These are phyloP conservation scores for Chloroceryle amazona DNA, from an alignment of 2,797 vertebrate species.

Conservation along the genomic window DNA sequence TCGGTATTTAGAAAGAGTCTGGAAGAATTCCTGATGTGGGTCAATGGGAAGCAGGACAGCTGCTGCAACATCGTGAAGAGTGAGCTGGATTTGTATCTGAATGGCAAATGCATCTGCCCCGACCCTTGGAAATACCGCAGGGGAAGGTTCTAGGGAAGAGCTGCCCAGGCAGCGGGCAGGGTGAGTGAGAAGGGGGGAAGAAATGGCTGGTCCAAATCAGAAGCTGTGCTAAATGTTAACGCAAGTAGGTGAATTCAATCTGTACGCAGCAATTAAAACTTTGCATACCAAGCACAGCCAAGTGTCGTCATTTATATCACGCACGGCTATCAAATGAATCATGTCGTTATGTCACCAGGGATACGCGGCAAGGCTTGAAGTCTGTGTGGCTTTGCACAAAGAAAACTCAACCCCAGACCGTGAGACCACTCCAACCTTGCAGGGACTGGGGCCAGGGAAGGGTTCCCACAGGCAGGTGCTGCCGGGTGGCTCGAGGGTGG, in stretches of 20 bases:
- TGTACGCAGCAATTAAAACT: neutral
- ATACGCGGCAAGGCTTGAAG: rapidly evolving
- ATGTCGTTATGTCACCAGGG: rapidly evolving
- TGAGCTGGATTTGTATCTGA: rapidly evolving
- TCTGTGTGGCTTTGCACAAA: neutral
- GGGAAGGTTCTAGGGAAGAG: neutral
- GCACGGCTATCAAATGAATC: rapidly evolving
- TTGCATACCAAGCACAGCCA: rapidly evolving
- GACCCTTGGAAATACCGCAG: rapidly evolving
- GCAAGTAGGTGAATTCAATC: neutral
- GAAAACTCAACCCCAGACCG: neutral
- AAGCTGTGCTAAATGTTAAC: neutral
- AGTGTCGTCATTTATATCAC: neutral
- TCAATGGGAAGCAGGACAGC: rapidly evolving
- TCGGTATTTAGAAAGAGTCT: rapidly evolving
- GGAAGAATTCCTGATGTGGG: neutral
- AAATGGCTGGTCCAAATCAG: neutral
- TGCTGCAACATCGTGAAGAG: rapidly evolving
- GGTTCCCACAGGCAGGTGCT: rapidly evolving
- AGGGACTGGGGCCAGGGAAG: neutral
- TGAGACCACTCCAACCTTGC: rapidly evolving
- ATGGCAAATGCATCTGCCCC: neutral
- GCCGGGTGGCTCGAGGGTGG: rapidly evolving
- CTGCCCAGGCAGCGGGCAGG: neutral
- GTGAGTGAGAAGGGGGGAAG: neutral